Base-by-base conservation (phyloP, 2,113 vertebrate species). In the Indicator indicator region DNA sequence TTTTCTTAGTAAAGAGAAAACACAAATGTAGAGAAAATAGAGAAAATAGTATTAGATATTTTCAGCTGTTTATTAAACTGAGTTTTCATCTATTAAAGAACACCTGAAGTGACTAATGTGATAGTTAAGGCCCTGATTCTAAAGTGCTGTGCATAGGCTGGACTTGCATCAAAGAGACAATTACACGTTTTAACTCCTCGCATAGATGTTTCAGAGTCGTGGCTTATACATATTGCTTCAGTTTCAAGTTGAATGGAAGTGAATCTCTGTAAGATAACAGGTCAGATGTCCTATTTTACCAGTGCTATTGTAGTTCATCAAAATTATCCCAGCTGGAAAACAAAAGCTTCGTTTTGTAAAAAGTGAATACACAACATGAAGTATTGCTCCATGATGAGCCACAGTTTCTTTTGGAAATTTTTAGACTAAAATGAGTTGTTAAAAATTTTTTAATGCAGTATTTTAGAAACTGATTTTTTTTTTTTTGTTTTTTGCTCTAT, bases 1-100 rank as follows among this genome's bases (percentile, higher is more conserved):
- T 63, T 92, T 90, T 96, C 90, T 92, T 86, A 92, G 93, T 84
- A 97, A 90, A 96, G 62, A 78, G 84, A 95, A 90, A 89, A 89
- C 28, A 72, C 89, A 72, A 23, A 67, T 76, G 48, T 90, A 91
- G 83, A 64, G 33, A 79, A 90, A 78, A 84, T 90, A 91, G 83
- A 64, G 33, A 79, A 90, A 78, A 84, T 24, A 16, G 16, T 95
- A 89, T 79, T 82, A 91, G 74, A 1, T 87, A 38, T 74, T 88
- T 83, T 60, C 60, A 83, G 71, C 56, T 96, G 63, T 93, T 91
- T 59, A 67, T 89, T 30, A 84, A 83, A 32, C 88, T 90, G 81
- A 88, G 13, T 86, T 90, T 86, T 56, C 71, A 42, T 96, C 79
- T 65, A 70, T 70, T 91, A n/a, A 62, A 70, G 42, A 88, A 17